Base-by-base conservation (phyloP, 2,113 vertebrate species). In the Microtus montanus region DNA sequence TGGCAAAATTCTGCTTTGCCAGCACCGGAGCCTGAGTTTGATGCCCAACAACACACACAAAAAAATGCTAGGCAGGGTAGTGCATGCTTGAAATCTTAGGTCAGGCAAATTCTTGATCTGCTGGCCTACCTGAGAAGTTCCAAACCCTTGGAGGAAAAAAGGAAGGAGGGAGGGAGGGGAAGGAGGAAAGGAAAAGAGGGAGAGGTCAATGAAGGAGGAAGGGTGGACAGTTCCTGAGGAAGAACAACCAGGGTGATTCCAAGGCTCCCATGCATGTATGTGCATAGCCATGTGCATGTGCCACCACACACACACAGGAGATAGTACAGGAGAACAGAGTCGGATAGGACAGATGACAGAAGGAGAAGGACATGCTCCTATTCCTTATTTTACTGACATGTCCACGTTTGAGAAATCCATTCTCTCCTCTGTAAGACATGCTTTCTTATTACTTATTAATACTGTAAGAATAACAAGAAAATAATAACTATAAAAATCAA, bases 151-250 rank as follows among this genome's bases (percentile, higher is more conserved):
- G 22, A 15, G 26, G 14, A 63, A 2, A 20, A 4, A 41, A 26
- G 2, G 35, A 41, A 15, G 14, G 15, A 28, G 13, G 35, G 19
- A 33, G 26, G 44, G 15, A 54, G 49, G 2, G 26, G 15, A 52
- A 3, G 14, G 52, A 0, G 7, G 24, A 12, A 26, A 44, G 1
- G 7, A 5, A 13, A 58, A 20, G 73, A 44, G 8, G 4, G 3
- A 7, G 28, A 38, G 2, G 17, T 58, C 19, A 24, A 11, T 13
- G 28, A 26, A 38, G 38, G 3, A 5, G 7, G 7, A 38, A 26
- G 24, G 5, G 63, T 68, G 2, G 9, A 33, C 41, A 68, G 5
- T 11, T 49, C 30, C 64, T 52, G 33, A 49, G 19, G 33, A 49
- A 70, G 30, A 52, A 49, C 41, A 35, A 12, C 5, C 0, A 20